phyloP scores from a whole-genome alignment of 2,797 vertebrate species.

The Threskiornis aethiopicus region DNA sequence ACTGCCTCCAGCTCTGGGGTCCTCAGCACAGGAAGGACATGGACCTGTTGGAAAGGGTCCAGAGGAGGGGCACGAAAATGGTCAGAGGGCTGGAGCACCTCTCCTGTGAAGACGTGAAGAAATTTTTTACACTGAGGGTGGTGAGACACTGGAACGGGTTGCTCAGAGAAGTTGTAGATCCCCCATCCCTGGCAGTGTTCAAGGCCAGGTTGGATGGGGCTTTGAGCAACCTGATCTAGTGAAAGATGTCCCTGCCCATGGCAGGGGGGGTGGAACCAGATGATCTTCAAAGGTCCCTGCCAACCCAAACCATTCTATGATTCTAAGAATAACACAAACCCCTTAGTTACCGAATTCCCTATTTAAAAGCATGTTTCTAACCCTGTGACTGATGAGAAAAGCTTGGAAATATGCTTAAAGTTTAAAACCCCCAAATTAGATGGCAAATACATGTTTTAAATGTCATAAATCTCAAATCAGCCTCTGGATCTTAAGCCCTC shows the following conservation, averaged over 20 bases:
- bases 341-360: background rate
- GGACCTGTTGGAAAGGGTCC: background rate
- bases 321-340: background rate
- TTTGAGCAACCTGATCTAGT: background rate
- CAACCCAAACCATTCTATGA: background rate
- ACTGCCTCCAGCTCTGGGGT: accelerated
- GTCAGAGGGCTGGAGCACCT: background rate
- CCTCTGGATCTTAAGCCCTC: background rate
- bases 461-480: background rate
- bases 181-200: background rate
- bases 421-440: background rate
- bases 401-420: background rate
- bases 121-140: background rate
- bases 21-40: background rate
- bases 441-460: background rate
- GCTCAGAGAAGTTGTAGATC: background rate
- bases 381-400: background rate
- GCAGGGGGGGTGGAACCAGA: background rate
- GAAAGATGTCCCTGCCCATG: background rate
- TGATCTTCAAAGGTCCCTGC: background rate
- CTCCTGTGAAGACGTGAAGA: background rate
- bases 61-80: background rate
- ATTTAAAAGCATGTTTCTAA: background rate
- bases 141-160: background rate
- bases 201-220: background rate